Percentiles rank a stretch among this genome's conserved stretches.
These are phyloP conservation scores for Eudasyphora cyanicolor DNA, from an alignment of 2,888 invertebrate species.

Conservation along the genomic window DNA sequence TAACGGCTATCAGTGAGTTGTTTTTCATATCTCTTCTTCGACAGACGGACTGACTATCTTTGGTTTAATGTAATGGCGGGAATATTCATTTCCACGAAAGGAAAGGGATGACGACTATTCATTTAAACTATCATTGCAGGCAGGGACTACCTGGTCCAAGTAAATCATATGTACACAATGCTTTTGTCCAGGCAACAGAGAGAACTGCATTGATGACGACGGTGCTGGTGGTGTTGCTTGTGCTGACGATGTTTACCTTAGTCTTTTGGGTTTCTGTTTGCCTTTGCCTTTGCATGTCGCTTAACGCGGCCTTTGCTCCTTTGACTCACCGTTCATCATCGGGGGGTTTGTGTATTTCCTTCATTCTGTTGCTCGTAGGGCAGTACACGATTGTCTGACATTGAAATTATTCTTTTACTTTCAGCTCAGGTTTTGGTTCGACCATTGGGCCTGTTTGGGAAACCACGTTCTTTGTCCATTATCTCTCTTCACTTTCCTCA, in stretches of 20 bases:
- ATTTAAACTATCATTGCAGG: conserved; percentile 16
- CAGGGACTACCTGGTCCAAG: neutral
- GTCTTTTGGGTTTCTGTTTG: conserved; percentile 50
- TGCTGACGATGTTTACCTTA: neutral
- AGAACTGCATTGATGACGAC: too few species aligned
- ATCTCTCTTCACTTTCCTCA: too few species aligned
- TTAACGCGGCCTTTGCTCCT: conserved; percentile 60
- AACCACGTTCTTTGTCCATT: neutral
- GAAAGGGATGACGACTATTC: neutral
- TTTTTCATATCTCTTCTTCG: neutral
- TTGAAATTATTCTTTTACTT: conserved; percentile 31
- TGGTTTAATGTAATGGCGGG: conserved; percentile 28
- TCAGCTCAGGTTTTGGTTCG: neutral
- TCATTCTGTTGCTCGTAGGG: too few species aligned
- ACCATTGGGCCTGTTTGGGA: neutral
- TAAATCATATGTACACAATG: too few species aligned
- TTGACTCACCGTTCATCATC: conserved; percentile 9
- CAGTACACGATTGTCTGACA: too few species aligned
- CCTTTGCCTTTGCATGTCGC: conserved; percentile 61
- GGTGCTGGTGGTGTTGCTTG: neutral
- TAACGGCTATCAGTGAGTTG: neutral
- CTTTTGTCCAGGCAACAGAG: neutral
- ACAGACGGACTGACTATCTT: neutral
- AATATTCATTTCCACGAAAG: conserved; percentile 59
- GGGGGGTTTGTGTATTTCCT: too few species aligned